Evolutionary conservation across 2,797 vertebrate genomes (phyloP).

Genomic region (Brotula barbata): DNA sequence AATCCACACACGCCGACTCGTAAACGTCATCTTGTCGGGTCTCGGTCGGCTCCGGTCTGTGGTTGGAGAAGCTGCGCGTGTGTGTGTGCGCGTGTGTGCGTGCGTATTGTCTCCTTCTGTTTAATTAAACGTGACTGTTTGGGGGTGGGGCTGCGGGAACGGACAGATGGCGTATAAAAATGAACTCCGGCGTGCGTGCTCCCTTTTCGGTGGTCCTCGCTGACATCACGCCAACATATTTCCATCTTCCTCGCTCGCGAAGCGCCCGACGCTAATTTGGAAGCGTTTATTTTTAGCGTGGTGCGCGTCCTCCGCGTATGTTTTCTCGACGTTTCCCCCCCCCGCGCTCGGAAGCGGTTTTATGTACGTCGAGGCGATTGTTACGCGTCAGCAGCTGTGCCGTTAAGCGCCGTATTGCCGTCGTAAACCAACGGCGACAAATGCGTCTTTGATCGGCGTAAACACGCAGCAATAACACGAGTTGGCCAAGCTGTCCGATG

Average conservation of each 20-base stretch:
- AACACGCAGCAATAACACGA: conserved; percentile 34
- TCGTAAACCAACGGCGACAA: conserved; percentile 42
- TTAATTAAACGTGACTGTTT: conserved; percentile 65
- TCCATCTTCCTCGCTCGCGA: conserved; percentile 25
- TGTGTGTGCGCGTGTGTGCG: conserved; percentile 18
- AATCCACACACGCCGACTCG: neutral
- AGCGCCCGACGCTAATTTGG: conserved; percentile 14
- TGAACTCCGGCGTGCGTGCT: conserved; percentile 34
- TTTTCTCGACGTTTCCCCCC: conserved; percentile 5
- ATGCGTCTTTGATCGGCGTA: conserved; percentile 43
- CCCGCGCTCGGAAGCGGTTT: neutral
- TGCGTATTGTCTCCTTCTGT: conserved; percentile 56
- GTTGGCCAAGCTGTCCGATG: conserved; percentile 42
- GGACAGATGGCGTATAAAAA: conserved; percentile 67
- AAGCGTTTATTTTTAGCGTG: neutral
- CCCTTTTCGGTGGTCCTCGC: conserved; percentile 12
- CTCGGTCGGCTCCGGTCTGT: no score
- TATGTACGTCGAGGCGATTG: conserved; percentile 22
- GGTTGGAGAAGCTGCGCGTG: conserved; percentile 35
- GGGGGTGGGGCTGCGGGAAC: conserved; percentile 34
- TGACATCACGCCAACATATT: conserved; percentile 30
- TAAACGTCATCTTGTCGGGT: conserved; percentile 25
- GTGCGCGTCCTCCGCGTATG: neutral
- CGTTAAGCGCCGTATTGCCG: conserved; percentile 41
- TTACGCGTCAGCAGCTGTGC: conserved; percentile 40